phyloP scores from a whole-genome alignment of 1,140 invertebrate genomes.

The Helicoverpa armigera region DNA sequence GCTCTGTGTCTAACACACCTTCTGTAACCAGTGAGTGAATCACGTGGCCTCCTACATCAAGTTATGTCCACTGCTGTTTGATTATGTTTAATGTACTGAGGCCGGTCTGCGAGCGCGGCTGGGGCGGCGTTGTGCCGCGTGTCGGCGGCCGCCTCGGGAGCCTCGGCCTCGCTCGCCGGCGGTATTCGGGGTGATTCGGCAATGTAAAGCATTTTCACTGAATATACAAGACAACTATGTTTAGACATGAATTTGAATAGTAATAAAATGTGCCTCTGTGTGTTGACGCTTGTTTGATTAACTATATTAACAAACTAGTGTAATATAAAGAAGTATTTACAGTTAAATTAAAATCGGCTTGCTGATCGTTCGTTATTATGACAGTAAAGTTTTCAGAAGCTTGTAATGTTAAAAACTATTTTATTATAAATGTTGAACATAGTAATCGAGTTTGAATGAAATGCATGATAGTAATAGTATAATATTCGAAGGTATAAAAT shows the following conservation, averaged over 20 bases:
- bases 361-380: conserved; percentile 34
- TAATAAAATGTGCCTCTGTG: conserved; percentile 40
- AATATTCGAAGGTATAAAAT: conserved; percentile 33
- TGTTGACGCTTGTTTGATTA: conserved; percentile 46
- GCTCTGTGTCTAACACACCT: conserved; percentile 4
- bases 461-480: conserved; percentile 42
- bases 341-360: conserved; percentile 37
- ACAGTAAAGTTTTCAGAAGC: conserved; percentile 31
- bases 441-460: conserved; percentile 43
- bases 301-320: conserved; percentile 40
- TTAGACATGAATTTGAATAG: conserved; percentile 46
- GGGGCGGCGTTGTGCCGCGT: neutral
- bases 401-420: conserved; percentile 40
- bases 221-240: conserved; percentile 35
- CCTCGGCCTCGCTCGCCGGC: conserved; percentile 14
- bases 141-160: conserved; percentile 9
- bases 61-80: conserved; percentile 6
- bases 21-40: conserved; percentile 19
- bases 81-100: conserved; percentile 35
- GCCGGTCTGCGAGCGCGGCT: conserved; percentile 7
- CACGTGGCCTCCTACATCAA: conserved; percentile 19
- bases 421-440: conserved; percentile 45
- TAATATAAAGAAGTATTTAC: conserved; percentile 46
- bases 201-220: conserved; percentile 51
- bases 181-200: conserved; percentile 43